A percentile compares a stretch with the other conserved stretches of the same genome.
phyloP scores from a whole-genome alignment of 2,113 vertebrate genomes.

The Syngnathus scovelli region DNA sequence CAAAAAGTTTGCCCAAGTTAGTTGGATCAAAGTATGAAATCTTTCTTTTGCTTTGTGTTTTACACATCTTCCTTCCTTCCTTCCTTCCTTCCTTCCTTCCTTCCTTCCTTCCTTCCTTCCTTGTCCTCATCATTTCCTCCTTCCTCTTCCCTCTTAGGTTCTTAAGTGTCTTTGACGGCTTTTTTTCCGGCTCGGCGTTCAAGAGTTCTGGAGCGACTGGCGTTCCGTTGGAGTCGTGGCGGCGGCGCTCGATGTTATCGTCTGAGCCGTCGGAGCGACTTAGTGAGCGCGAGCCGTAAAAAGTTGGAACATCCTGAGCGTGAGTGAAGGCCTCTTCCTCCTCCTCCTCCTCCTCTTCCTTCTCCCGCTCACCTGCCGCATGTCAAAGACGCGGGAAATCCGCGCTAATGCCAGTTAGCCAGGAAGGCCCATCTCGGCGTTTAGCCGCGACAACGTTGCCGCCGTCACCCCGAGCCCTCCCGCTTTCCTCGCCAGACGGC shows the following conservation, averaged over 20 bases:
- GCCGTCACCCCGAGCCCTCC: not conserved
- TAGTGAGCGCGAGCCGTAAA: not conserved
- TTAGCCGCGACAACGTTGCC: not conserved
- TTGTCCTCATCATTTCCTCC: not conserved
- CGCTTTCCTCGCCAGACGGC: not conserved
- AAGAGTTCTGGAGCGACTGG: not conserved
- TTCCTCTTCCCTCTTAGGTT: slow-evolving; percentile 2
- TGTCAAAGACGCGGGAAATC: slow-evolving; percentile 3
- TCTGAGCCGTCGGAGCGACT: not conserved
- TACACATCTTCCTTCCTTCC: too few species aligned
- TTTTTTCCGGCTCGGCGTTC: not conserved
- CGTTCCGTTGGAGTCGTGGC: not conserved
- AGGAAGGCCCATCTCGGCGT: not conserved
- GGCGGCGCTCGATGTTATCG: not conserved
- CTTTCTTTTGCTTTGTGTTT: too few species aligned
- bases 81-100: too few species aligned
- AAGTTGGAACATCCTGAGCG: not conserved
- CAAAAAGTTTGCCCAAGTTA: too few species aligned
- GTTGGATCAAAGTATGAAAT: too few species aligned
- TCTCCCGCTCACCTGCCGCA: slow-evolving; percentile 4
- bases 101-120: too few species aligned
- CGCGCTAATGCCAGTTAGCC: not conserved
- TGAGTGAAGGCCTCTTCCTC: not conserved
- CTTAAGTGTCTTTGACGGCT: not conserved
- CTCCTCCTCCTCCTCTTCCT: not conserved